Percentiles rank a stretch among this genome's conserved stretches.
These are phyloP conservation scores for Oreocharis arfaki DNA, from an alignment of 2,113 vertebrate species.

Conservation along the genomic window DNA sequence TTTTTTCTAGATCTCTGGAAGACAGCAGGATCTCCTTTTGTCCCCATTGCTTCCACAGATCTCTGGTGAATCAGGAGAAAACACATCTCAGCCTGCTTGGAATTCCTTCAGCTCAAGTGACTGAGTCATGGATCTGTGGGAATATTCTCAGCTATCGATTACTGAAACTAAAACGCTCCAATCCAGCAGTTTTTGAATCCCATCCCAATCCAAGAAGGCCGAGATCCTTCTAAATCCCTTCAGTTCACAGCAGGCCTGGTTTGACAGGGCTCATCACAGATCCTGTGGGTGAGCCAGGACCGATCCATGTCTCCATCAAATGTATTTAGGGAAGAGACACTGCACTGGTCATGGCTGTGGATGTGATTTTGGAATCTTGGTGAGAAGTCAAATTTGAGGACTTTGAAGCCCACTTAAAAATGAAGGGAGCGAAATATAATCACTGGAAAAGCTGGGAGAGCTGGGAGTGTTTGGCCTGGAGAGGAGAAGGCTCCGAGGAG, in stretches of 20 bases:
- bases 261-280: background rate
- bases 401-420: background rate
- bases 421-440: background rate
- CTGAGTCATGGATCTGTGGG: background rate
- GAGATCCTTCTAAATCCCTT: background rate
- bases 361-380: background rate
- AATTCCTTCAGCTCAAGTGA: background rate
- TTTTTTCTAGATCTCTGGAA: background rate
- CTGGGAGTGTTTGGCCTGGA: background rate
- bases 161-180: background rate
- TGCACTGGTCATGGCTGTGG: rapidly evolving
- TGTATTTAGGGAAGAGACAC: background rate
- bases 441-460: background rate
- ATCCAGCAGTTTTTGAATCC: background rate
- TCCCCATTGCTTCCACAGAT: background rate
- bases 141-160: background rate
- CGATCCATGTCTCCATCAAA: background rate
- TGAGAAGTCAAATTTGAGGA: background rate
- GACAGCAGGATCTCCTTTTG: background rate
- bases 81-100: background rate
- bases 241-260: background rate
- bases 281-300: background rate
- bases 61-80: background rate
- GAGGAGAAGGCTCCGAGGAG: background rate
- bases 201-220: background rate